phyloP scores from a whole-genome alignment of 2,113 vertebrate genomes.

The Calyptommatus sinebrachiatus region DNA sequence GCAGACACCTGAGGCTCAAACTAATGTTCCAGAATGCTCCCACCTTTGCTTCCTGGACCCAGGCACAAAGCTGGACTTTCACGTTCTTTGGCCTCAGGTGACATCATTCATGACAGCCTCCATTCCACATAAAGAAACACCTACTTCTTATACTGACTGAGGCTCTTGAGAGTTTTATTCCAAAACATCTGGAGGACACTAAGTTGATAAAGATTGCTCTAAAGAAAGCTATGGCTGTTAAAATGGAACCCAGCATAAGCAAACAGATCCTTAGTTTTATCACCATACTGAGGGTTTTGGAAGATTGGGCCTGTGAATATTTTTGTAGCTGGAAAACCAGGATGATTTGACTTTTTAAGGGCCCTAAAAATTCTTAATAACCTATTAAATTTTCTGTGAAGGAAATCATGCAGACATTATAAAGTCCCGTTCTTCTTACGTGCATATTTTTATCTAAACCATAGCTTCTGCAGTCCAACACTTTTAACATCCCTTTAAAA shows the following conservation, averaged over 20 bases:
- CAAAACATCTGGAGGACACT: not conserved
- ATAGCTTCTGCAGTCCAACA: not conserved
- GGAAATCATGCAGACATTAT: not conserved
- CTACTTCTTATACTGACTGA: not conserved
- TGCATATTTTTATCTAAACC: not conserved
- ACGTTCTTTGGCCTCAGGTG: not conserved
- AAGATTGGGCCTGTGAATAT: not conserved
- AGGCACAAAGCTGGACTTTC: too few species aligned
- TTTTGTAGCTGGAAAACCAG: not conserved
- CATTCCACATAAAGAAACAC: too few species aligned
- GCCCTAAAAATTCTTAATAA: slow-evolving; percentile 1
- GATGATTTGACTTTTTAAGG: not conserved
- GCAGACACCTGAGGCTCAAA: too few species aligned
- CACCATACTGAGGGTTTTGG: not conserved
- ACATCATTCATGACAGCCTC: too few species aligned
- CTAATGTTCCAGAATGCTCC: too few species aligned
- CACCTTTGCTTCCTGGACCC: too few species aligned
- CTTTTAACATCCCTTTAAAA: not conserved
- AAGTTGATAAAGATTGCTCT: not conserved
- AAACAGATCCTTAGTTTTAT: not conserved
- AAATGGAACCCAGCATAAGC: not conserved
- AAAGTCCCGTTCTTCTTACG: not conserved
- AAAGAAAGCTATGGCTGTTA: not conserved
- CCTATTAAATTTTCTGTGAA: not conserved
- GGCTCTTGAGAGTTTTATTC: not conserved